Evolutionary conservation across 2,113 vertebrate genomes (phyloP).

Genomic region (Calonectris borealis): DNA sequence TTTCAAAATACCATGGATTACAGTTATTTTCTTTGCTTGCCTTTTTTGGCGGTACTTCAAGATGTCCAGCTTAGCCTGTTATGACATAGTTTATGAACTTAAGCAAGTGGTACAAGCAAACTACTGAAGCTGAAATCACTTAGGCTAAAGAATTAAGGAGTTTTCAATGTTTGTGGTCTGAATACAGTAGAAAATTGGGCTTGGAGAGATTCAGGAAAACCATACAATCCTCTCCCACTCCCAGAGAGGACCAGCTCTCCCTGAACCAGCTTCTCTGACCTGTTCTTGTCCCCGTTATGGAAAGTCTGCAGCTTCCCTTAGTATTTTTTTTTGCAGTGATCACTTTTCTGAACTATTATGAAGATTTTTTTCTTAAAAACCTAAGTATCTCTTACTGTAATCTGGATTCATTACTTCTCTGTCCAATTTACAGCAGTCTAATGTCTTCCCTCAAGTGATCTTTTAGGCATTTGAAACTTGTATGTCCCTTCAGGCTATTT

Average conservation of each 20-base stretch:
- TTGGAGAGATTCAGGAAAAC: neutral
- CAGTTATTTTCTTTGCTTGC: neutral
- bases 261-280: neutral
- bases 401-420: neutral
- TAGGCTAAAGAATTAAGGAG: neutral
- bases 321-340: rapidly evolving
- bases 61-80: neutral
- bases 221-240: rapidly evolving
- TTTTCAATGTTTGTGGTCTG: neutral
- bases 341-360: neutral
- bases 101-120: neutral
- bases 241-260: neutral
- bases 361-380: neutral
- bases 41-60: neutral
- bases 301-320: neutral
- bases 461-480: neutral
- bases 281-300: neutral
- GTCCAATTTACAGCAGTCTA: neutral
- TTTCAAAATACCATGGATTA: neutral
- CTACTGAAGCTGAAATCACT: neutral
- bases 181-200: neutral
- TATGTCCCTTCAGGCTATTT: neutral
- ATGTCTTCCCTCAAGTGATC: neutral
- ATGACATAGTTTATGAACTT: conserved; percentile 27
- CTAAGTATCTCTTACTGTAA: neutral